Evolutionary conservation across 2,797 vertebrate genomes (phyloP), one percentile per base, ranked within the genome.

Genomic region (Xyrichtys novacula): DNA sequence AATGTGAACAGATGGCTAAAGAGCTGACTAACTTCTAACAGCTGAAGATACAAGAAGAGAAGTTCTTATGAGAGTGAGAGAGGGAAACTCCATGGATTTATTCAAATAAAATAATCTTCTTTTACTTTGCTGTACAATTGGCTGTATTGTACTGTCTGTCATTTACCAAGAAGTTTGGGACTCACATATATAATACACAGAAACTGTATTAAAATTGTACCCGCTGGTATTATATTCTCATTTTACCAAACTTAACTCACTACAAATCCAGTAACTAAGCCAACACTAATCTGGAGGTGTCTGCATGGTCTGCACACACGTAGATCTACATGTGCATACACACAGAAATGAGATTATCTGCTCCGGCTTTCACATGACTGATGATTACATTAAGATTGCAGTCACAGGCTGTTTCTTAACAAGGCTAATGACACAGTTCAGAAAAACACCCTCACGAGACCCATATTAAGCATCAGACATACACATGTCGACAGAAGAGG

Each of bases 381-480:
- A 40, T 86, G 73, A 89, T 88, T 87, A 74, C 75, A 88, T 89
- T 85, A 77, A n/a, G 60, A 71, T 53, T 72, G 43, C 47, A 85
- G 85, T 83, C 76, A 82, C 71, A 86, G 87, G 55, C 56, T 76
- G 75, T 68, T 88, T 80, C 72, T 88, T 69, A 66, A 73, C 38
- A 26, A 29, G 53, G 42, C 68, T n/a, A 43, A 56, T 60, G 56
- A 78, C 81, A 58, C 20, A 50, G 81, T 80, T 84, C 74, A 88
- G 67, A 81, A 82, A 85, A 89, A 87, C 76, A 86, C 77, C 49
- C 76, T 80, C 78, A 88, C 74, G 46, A 88, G 88, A 90, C 75
- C 58, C 73, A 20, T 58, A 85, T 81, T 40, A 78, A 80, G 72
- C 80, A 66, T 76, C 60, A 72, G 28, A 68, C 43, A 64, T 38